A percentile compares a stretch with the other conserved stretches of the same genome.
Conservation (phyloP, 2,888 invertebrate genomes). For the Cheilosia pagana region DNA sequence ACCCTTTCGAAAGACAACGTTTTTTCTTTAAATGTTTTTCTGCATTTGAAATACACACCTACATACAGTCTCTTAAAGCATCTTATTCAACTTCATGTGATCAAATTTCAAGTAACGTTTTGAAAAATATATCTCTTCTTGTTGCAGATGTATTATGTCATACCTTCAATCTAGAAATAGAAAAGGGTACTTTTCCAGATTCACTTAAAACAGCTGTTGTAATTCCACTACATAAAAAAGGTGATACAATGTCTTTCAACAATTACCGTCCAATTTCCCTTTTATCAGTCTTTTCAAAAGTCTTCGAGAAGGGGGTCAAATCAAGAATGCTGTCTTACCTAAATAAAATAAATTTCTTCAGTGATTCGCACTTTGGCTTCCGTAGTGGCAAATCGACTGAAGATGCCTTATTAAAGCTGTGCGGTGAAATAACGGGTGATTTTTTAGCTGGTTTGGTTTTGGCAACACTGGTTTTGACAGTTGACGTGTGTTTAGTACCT, state of each 20-base stretch:
- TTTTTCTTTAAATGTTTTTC: conserved; percentile 15
- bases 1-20: background rate
- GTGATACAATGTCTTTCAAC: background rate
- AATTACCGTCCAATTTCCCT: conserved; percentile 34
- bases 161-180: conserved; percentile 11
- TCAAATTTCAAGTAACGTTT: background rate
- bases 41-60: conserved; percentile 10
- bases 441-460: no score
- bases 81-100: conserved; percentile 20
- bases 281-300: conserved; percentile 32
- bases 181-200: conserved; percentile 8
- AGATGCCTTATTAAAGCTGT: no score
- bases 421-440: no score
- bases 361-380: conserved; percentile 30
- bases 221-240: conserved; percentile 44
- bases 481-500: no score
- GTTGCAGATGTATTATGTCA: conserved; percentile 18
- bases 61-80: conserved; percentile 19
- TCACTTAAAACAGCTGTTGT: conserved; percentile 26
- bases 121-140: conserved; percentile 17
- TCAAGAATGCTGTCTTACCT: conserved; percentile 37
- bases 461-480: no score
- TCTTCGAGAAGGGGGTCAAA: conserved; percentile 13
- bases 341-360: conserved; percentile 25
- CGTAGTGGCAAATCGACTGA: conserved; percentile 32